Evolutionary conservation across 2,888 invertebrate genomes (phyloP).

Genomic region (Lasius platythorax): DNA sequence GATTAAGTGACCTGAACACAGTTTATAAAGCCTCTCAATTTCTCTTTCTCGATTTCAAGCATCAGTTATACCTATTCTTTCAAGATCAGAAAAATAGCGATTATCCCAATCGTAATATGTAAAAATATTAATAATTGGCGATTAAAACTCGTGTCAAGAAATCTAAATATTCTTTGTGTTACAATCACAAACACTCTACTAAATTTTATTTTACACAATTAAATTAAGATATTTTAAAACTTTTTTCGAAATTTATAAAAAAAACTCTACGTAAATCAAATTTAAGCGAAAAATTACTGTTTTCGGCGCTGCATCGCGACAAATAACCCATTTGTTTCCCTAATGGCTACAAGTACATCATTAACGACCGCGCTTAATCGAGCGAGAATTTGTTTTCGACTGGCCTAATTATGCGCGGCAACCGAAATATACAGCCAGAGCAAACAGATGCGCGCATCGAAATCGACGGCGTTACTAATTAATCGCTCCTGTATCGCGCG

Average conservation of each 20-base stretch:
- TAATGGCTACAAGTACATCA: slow-evolving; percentile 52
- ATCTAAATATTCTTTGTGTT: neutral
- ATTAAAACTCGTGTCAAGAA: neutral
- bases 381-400: slow-evolving; percentile 52
- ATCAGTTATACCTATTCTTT: slow-evolving; percentile 51
- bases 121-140: slow-evolving; percentile 36
- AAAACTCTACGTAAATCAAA: neutral
- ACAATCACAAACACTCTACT: neutral
- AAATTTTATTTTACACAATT: neutral
- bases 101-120: slow-evolving; percentile 36
- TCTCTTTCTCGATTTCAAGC: slow-evolving; percentile 28
- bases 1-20: slow-evolving; percentile 69
- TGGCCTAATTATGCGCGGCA: slow-evolving; percentile 48
- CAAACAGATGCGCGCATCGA: slow-evolving; percentile 39
- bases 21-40: slow-evolving; percentile 65
- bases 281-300: neutral
- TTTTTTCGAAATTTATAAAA: neutral
- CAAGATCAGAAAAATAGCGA: slow-evolving; percentile 40
- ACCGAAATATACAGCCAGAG: slow-evolving; percentile 25
- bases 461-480: slow-evolving; percentile 50
- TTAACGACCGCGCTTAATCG: slow-evolving; percentile 45
- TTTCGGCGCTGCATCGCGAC: neutral
- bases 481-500: slow-evolving; percentile 31
- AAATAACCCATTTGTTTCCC: slow-evolving; percentile 28
- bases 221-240: neutral